Evolutionary conservation across 2,888 invertebrate genomes (phyloP).

Genomic region (Melipona beecheii): DNA sequence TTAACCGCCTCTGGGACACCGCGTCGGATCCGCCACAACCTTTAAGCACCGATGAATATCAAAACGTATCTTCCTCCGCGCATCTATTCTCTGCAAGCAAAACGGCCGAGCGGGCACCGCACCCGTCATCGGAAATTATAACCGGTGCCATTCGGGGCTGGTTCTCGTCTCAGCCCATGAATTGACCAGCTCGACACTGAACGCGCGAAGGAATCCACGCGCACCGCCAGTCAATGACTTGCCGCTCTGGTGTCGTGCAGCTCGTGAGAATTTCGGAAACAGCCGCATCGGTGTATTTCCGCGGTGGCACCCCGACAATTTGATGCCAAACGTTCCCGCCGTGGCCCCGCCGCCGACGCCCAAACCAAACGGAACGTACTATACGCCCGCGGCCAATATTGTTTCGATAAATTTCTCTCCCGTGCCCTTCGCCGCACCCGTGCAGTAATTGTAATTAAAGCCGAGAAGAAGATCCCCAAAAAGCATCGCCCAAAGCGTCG

Average conservation of each 20-base stretch:
- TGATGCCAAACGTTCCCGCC: conserved; percentile 10
- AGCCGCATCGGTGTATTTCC: too few species aligned
- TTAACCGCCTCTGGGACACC: background rate
- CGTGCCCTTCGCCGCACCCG: background rate
- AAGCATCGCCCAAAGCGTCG: too few species aligned
- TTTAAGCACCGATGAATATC: background rate
- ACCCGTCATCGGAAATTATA: background rate
- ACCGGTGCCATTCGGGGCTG: background rate
- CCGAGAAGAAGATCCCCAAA: conserved; percentile 3
- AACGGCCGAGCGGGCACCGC: background rate
- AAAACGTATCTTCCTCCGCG: background rate
- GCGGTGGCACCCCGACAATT: background rate
- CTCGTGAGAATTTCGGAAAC: too few species aligned
- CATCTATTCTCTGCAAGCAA: background rate
- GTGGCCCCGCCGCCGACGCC: background rate
- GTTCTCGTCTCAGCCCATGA: too few species aligned
- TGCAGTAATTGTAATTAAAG: background rate
- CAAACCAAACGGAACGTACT: background rate
- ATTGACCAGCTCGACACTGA: too few species aligned
- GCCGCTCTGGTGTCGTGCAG: background rate
- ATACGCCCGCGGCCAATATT: conserved; percentile 11
- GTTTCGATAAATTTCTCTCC: conserved; percentile 37
- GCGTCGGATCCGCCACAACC: background rate
- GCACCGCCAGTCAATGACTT: background rate
- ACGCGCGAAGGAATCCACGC: too few species aligned